Evolutionary conservation across 2,797 vertebrate genomes (phyloP), one percentile per base, ranked within the genome.

Genomic region (Parauchenoglanis ngamensis): DNA sequence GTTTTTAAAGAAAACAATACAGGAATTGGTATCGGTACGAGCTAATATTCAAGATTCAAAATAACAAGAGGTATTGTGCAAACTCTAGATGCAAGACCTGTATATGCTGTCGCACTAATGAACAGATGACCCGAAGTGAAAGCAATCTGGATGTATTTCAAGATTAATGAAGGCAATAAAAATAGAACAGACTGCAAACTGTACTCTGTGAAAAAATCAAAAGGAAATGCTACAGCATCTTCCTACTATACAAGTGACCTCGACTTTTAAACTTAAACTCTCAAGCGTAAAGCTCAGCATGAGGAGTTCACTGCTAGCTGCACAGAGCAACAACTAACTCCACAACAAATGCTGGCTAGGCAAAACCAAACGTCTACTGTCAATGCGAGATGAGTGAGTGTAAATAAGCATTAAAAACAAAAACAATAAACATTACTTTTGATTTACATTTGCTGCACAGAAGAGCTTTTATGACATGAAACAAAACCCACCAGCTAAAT

Each of bases 131-230:
- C 19, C n/a, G 21, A 28, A 54, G 56, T 77, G 13, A 54, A n/a
- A 77, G 52, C 10, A 35, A 59, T 59, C 10, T 59, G 11, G 10
- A 79, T 79, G 1, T 59, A 57, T 59, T 59, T 59, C 31, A 46
- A 15, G 15, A 28, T 4, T 0, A 28, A 44, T 63, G 57, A 15
- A 7, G 0, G 11, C 56, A 40, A 23, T 44, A 7, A 40, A 61
- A 40, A 21, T 79, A 79, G 59, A 79, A 31, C 31, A 59, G 77
- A 25, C 56, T 63, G 78, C 57, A 79, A 59, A 25, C 49, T 77
- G 75, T 54, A 23, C n/a, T 31, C 5, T 52, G 25, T 25, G 13
- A 25, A 49, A 77, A 54, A 54, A 76, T 28, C 13, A 15, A 54
- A 8, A 31, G 17, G 73, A 76, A 11, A 52, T 28, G 15, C 12